Evolutionary conservation across 2,888 invertebrate genomes (phyloP).

Genomic region (Stenolophus ochropezus): DNA sequence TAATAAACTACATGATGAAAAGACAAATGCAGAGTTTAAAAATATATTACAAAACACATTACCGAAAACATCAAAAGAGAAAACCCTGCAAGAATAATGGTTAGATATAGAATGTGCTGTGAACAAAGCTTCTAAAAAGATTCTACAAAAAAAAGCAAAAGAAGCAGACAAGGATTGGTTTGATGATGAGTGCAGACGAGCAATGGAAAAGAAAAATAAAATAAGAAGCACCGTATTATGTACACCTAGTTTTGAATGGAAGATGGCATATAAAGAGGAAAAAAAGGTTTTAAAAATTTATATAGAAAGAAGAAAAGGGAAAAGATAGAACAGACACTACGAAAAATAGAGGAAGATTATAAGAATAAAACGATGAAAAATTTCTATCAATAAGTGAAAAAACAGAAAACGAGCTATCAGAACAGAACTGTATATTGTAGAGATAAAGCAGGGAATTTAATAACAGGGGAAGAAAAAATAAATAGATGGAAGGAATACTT

Average conservation of each 20-base stretch:
- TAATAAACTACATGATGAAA: background rate
- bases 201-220: background rate
- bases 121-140: background rate
- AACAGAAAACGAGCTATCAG: too few species aligned
- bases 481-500: constrained; percentile 6
- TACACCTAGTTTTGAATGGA: background rate
- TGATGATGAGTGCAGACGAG: constrained; percentile 7
- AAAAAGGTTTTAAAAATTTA: background rate
- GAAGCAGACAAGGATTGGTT: constrained; percentile 2
- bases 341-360: too few species aligned
- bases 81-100: background rate
- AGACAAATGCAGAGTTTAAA: background rate
- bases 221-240: background rate
- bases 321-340: too few species aligned
- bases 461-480: background rate
- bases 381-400: too few species aligned
- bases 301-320: constrained; percentile 7
- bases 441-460: background rate
- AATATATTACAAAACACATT: background rate
- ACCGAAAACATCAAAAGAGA: background rate
- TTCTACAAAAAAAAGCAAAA: background rate
- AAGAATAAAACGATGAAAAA: too few species aligned
- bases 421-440: too few species aligned
- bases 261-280: background rate
- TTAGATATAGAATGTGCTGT: background rate